Evolutionary conservation across 2,113 vertebrate species (phyloP).

Genomic region (mouse (Mus musculus)): DNA sequence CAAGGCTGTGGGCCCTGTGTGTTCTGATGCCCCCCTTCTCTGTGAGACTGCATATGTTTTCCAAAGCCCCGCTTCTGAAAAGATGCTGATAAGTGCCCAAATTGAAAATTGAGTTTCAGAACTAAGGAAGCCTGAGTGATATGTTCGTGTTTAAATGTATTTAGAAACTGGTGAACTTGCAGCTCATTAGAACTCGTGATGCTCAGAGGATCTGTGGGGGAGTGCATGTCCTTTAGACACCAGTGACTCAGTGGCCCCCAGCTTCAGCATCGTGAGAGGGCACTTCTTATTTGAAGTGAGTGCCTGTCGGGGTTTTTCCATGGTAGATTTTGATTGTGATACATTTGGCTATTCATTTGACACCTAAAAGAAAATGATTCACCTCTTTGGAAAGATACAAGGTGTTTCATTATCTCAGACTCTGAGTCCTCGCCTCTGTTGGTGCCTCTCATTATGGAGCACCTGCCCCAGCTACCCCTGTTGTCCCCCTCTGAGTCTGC

Average conservation of each 20-base stretch:
- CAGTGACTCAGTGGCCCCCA: neutral
- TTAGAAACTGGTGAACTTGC: slow-evolving; percentile 43
- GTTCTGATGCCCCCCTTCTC: neutral
- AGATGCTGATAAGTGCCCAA: slow-evolving; percentile 28
- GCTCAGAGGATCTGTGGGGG: neutral
- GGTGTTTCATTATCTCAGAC: slow-evolving; percentile 77
- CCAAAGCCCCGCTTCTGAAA: slow-evolving; percentile 41
- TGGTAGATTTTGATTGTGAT: slow-evolving; percentile 64
- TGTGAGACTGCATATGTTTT: slow-evolving; percentile 9
- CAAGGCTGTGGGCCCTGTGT: neutral
- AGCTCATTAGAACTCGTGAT: slow-evolving; percentile 48
- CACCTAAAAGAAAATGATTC: slow-evolving; percentile 76
- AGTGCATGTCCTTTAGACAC: neutral
- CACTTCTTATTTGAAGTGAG: neutral
- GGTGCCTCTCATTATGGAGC: neutral
- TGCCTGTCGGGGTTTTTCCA: slow-evolving; percentile 61
- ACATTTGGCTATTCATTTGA: slow-evolving; percentile 75
- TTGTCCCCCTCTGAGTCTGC: neutral
- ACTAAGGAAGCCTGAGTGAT: slow-evolving; percentile 12
- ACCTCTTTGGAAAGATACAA: slow-evolving; percentile 63
- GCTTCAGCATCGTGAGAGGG: slow-evolving; percentile 7
- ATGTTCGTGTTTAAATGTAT: slow-evolving; percentile 27
- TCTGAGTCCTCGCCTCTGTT: neutral
- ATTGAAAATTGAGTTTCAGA: slow-evolving; percentile 60
- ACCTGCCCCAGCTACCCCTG: neutral